These are phyloP conservation scores for Embiotoca jacksoni DNA, from an alignment of 2,113 vertebrate genomes.

Conservation along the genomic window DNA sequence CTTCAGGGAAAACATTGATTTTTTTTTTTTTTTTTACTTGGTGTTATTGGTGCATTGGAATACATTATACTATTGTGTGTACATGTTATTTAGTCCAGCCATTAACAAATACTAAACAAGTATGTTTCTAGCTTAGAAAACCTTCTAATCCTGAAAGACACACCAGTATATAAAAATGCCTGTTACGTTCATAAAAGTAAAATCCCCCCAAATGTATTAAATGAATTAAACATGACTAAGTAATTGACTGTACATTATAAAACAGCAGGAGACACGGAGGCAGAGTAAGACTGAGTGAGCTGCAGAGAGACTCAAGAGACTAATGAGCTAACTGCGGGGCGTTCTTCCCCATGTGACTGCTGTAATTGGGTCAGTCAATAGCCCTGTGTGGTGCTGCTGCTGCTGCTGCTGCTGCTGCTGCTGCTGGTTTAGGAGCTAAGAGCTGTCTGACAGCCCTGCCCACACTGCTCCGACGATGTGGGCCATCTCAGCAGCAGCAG, in stretches of 20 bases:
- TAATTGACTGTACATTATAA: conserved; percentile 66
- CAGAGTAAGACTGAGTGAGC: conserved; percentile 51
- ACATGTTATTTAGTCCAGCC: too few species aligned
- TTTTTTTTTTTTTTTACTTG: too few species aligned
- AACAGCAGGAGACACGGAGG: conserved; percentile 56
- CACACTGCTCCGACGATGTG: neutral
- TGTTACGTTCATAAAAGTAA: conserved; percentile 1
- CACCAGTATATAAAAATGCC: neutral
- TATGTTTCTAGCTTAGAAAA: neutral
- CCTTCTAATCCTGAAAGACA: neutral
- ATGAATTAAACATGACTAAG: conserved; percentile 68
- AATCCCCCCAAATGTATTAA: conserved; percentile 32
- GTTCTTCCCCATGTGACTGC: conserved; percentile 63
- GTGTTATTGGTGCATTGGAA: too few species aligned
- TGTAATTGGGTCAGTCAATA: conserved; percentile 77
- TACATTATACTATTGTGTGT: too few species aligned
- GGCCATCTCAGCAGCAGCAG: too few species aligned
- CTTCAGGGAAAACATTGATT: too few species aligned
- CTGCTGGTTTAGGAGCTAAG: too few species aligned
- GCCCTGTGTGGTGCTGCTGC: conserved; percentile 43
- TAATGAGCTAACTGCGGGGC: conserved; percentile 73
- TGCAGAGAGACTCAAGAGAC: conserved; percentile 60
- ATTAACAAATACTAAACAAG: too few species aligned
- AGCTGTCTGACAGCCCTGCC: conserved; percentile 34
- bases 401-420: conserved; percentile 12